Percentiles rank a stretch among this genome's conserved stretches.
These are phyloP conservation scores for Rhinella marina DNA, from an alignment of 2,797 vertebrate species.

Conservation along the genomic window DNA sequence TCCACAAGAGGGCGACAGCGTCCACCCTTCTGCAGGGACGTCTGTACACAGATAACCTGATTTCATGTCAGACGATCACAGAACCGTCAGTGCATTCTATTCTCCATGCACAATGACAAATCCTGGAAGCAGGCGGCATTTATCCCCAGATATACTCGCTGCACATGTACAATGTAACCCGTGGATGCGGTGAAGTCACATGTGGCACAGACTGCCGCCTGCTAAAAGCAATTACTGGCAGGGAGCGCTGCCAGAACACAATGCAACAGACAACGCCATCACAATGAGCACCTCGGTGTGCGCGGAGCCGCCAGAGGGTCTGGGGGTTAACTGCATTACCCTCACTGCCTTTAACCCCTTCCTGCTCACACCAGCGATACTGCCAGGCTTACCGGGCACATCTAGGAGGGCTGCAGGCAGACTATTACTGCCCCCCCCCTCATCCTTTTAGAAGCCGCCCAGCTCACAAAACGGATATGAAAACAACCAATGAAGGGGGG, in stretches of 20 bases:
- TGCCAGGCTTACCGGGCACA: not conserved
- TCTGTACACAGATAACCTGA: not conserved
- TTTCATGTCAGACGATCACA: not conserved
- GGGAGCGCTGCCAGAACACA: not conserved
- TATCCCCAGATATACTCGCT: not conserved
- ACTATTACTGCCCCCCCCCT: not conserved
- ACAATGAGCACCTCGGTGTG: not conserved
- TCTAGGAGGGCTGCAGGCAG: not conserved
- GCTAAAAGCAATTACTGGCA: not conserved
- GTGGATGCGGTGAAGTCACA: not conserved
- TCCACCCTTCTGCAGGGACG: not conserved
- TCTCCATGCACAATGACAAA: not conserved
- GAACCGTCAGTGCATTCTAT: not conserved
- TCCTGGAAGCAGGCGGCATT: not conserved
- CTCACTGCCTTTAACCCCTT: not conserved
- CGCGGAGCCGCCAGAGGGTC: not conserved
- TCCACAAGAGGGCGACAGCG: not conserved
- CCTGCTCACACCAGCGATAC: not conserved
- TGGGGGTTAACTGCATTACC: slow-evolving; percentile 6
- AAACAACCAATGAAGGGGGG: too few species aligned
- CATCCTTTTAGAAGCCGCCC: too few species aligned
- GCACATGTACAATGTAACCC: not conserved
- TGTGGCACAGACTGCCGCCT: not conserved
- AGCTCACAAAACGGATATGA: too few species aligned
- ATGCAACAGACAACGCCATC: not conserved